These are phyloP conservation scores for Nymphalis c-album DNA, from an alignment of 2,888 invertebrate species.

Conservation along the genomic window DNA sequence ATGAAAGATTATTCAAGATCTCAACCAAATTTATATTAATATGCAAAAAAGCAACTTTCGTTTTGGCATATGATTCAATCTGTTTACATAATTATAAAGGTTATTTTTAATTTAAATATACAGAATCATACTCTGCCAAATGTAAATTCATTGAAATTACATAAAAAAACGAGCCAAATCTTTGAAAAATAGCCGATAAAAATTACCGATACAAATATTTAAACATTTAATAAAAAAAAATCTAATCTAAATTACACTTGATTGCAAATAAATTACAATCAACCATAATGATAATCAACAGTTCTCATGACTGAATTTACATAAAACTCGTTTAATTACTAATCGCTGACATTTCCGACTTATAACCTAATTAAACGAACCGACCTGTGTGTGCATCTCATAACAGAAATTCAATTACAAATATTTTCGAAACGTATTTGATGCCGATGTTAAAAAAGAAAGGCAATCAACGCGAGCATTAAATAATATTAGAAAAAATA, in stretches of 20 bases:
- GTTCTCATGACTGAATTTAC: slow-evolving; percentile 24
- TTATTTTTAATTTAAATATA: no score
- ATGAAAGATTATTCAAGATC: no score
- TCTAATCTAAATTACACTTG: slow-evolving; percentile 22
- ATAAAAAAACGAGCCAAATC: background rate
- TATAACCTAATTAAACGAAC: slow-evolving; percentile 37
- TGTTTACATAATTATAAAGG: no score
- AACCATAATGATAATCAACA: slow-evolving; percentile 19
- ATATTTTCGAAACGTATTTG: slow-evolving; percentile 33
- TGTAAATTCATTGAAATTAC: background rate
- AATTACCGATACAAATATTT: slow-evolving; percentile 8
- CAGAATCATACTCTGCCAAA: no score
- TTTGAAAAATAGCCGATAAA: background rate
- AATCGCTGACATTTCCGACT: slow-evolving; percentile 31
- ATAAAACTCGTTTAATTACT: slow-evolving; percentile 33
- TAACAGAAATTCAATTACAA: slow-evolving; percentile 55
- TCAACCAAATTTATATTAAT: no score
- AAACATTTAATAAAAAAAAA: slow-evolving; percentile 17
- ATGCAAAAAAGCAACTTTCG: no score
- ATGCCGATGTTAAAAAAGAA: slow-evolving; percentile 60
- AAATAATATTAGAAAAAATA: slow-evolving; percentile 54
- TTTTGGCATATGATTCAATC: no score
- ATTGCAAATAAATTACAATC: slow-evolving; percentile 39
- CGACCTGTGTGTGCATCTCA: slow-evolving; percentile 43
- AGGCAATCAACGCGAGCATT: slow-evolving; percentile 64